Percentiles rank a stretch among this genome's conserved stretches.
Evolutionary conservation across 2,113 vertebrate genomes (phyloP).

Genomic region (Nothobranchius furzeri): DNA sequence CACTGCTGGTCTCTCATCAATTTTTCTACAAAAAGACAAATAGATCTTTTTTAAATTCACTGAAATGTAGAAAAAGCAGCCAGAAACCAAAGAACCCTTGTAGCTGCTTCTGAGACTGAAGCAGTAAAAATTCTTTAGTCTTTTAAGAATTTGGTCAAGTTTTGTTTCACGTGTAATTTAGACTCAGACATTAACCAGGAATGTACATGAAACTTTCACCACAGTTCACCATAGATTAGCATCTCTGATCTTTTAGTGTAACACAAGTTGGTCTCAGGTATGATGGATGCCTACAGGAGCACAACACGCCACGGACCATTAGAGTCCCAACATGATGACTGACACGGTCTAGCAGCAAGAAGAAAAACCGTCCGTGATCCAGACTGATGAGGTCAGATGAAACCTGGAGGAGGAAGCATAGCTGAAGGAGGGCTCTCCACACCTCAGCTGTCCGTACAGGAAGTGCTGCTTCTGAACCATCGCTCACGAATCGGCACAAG

Average conservation of each 20-base stretch:
- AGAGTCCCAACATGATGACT: slow-evolving; percentile 49
- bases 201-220: too few relatives aligned
- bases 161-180: too few relatives aligned
- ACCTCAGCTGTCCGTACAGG: slow-evolving; percentile 45
- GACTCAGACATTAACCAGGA: neutral
- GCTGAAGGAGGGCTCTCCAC: slow-evolving; percentile 9
- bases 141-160: too few relatives aligned
- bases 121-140: too few relatives aligned
- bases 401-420: slow-evolving; percentile 7
- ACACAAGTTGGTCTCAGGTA: slow-evolving; percentile 30
- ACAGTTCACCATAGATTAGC: neutral
- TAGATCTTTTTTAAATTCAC: too few relatives aligned
- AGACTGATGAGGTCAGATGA: slow-evolving; percentile 37
- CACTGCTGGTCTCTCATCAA: too few relatives aligned
- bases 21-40: too few relatives aligned
- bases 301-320: slow-evolving; percentile 62
- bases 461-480: slow-evolving; percentile 34
- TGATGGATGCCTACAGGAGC: slow-evolving; percentile 43
- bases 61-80: too few relatives aligned
- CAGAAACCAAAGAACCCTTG: too few relatives aligned
- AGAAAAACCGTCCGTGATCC: slow-evolving; percentile 10
- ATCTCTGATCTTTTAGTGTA: slow-evolving; percentile 2
- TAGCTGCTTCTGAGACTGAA: too few relatives aligned
- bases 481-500: slow-evolving; percentile 66
- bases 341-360: slow-evolving; percentile 38